These are phyloP conservation scores for Perizoma affinitatum DNA, from an alignment of 2,888 invertebrate genomes.

Conservation along the genomic window DNA sequence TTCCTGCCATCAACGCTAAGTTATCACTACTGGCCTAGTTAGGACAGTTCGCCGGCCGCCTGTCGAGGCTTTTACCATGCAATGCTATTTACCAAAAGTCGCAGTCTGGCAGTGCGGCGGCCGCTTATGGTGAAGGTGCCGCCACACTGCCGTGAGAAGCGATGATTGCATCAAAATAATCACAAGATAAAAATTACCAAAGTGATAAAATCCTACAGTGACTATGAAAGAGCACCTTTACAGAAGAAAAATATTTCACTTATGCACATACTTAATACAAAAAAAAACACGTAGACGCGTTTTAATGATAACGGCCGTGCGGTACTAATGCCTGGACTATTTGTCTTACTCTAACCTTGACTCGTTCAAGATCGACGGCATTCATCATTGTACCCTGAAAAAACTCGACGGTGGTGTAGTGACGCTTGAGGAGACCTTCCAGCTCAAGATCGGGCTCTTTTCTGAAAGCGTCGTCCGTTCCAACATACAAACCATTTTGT, in stretches of 20 bases:
- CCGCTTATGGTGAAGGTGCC: constrained; percentile 54
- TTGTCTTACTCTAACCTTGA: constrained; percentile 93
- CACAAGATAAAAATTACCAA: constrained; percentile 79
- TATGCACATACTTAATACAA: constrained; percentile 75
- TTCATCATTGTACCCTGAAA: constrained; percentile 99
- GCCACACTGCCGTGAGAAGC: constrained; percentile 75
- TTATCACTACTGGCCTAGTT: constrained; percentile 69
- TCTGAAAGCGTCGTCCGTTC: constrained; percentile 88
- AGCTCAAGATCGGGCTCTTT: constrained; percentile 99
- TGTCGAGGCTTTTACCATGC: constrained; percentile 76
- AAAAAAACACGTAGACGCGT: constrained; percentile 76
- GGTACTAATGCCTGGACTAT: constrained; percentile 81
- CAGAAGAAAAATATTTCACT: constrained; percentile 75
- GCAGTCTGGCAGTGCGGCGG: constrained; percentile 69
- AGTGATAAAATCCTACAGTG: constrained; percentile 82
- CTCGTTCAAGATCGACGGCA: constrained; percentile 99
- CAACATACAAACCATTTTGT: constrained; percentile 61
- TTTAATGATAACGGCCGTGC: constrained; percentile 83
- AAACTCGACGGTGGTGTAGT: constrained; percentile 99
- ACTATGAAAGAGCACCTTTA: constrained; percentile 81
- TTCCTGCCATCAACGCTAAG: constrained; percentile 91
- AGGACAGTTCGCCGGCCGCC: constrained; percentile 77
- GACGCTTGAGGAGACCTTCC: constrained; percentile 99
- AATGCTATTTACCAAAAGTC: constrained; percentile 77
- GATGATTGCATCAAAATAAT: constrained; percentile 82